phyloP scores from a whole-genome alignment of 2,113 vertebrate genomes.

The Cranoglanis bouderius region DNA sequence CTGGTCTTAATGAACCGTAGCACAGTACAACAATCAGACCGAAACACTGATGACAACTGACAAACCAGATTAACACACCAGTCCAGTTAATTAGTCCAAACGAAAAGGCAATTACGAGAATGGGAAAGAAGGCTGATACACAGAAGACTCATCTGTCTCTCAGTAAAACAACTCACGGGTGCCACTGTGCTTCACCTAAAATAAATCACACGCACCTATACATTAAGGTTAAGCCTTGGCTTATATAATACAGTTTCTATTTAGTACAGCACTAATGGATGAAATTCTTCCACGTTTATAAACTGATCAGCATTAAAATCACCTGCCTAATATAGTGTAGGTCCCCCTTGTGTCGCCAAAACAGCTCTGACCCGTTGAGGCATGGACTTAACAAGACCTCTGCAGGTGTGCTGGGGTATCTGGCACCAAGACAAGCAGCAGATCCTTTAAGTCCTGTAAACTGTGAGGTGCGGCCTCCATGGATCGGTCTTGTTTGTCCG shows the following conservation, averaged over 20 bases:
- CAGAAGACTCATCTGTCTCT: background rate
- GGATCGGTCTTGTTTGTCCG: too few relatives aligned
- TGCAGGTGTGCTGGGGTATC: too few relatives aligned
- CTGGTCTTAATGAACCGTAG: conserved; percentile 21
- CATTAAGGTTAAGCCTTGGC: background rate
- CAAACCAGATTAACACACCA: conserved; percentile 21
- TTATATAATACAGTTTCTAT: background rate
- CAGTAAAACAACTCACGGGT: background rate
- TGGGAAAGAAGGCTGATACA: conserved; percentile 6
- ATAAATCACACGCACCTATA: background rate
- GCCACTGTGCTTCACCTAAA: too few relatives aligned
- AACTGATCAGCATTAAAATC: too few relatives aligned
- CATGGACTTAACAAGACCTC: too few relatives aligned
- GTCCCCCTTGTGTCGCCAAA: too few relatives aligned
- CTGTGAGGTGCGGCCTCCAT: too few relatives aligned
- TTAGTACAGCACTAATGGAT: background rate
- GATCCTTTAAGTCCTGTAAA: too few relatives aligned
- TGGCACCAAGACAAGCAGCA: too few relatives aligned
- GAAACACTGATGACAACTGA: conserved; percentile 32
- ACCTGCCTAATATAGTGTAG: too few relatives aligned
- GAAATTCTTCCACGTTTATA: background rate
- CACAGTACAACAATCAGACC: conserved; percentile 20
- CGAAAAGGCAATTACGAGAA: conserved; percentile 17
- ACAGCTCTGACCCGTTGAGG: too few relatives aligned
- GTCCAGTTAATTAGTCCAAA: conserved; percentile 24